phyloP scores from a whole-genome alignment of 1,140 invertebrate species.

The Eriocheir sinensis region DNA sequence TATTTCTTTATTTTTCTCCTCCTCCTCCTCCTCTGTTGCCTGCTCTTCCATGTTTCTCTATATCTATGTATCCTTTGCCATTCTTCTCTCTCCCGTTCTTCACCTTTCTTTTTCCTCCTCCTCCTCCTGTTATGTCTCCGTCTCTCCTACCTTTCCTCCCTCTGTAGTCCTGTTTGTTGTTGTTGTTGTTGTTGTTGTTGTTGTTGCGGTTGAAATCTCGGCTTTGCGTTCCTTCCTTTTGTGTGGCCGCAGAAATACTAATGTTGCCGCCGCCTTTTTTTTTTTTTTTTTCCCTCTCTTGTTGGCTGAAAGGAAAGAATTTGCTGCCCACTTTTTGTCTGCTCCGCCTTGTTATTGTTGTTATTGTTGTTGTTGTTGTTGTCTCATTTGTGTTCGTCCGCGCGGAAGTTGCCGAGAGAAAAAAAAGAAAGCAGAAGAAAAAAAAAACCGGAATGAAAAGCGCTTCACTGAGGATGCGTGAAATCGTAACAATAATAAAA shows the following conservation, averaged over 20 bases:
- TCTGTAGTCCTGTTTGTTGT: too few relatives aligned
- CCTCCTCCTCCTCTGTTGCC: neutral
- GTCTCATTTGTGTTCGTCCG: too few relatives aligned
- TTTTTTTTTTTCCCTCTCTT: too few relatives aligned
- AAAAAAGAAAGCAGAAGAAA: neutral
- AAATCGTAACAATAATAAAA: neutral
- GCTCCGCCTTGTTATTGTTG: neutral
- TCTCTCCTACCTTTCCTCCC: constrained; percentile 6
- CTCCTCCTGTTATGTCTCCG: neutral
- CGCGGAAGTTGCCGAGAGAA: too few relatives aligned
- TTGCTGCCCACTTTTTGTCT: neutral
- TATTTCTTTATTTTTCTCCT: neutral
- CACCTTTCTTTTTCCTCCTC: constrained; percentile 4
- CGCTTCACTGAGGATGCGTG: neutral
- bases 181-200: too few relatives aligned
- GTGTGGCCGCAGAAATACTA: too few relatives aligned
- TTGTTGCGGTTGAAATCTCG: too few relatives aligned
- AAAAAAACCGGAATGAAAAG: neutral
- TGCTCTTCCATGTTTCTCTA: neutral
- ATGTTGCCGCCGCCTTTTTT: too few relatives aligned
- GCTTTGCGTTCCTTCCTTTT: too few relatives aligned
- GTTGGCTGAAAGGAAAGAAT: neutral
- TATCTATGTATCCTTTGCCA: neutral
- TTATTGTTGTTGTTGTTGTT: too few relatives aligned
- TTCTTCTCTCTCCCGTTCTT: neutral